Conservation (phyloP, 2,888 invertebrate species). For the Marronus borbonicus region DNA sequence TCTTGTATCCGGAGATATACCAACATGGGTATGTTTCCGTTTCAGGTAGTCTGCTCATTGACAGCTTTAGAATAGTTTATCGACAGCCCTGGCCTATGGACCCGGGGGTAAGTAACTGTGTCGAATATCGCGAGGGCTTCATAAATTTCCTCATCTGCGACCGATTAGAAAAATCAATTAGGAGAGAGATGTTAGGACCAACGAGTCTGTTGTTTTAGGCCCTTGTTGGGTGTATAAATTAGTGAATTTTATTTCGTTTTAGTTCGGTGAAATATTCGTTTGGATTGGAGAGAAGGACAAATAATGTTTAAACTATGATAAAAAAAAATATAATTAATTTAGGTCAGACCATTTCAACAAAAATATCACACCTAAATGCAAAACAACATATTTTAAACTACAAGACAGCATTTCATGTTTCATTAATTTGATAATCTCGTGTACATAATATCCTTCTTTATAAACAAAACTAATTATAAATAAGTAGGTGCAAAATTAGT, state of each 20-base stretch:
- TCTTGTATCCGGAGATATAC: constrained; percentile 11
- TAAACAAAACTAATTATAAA: no score
- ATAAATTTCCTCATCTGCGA: constrained; percentile 25
- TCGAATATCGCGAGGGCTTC: constrained; percentile 26
- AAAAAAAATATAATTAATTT: no score
- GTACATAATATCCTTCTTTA: no score
- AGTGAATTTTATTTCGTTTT: constrained; percentile 16
- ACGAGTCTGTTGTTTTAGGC: constrained; percentile 22
- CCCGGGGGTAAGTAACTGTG: constrained; percentile 15
- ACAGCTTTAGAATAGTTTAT: constrained; percentile 39
- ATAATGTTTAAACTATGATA: not conserved
- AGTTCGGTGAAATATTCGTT: not conserved
- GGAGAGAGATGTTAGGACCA: constrained; percentile 22
- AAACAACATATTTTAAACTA: no score
- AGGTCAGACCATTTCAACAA: no score
- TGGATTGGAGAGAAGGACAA: not conserved
- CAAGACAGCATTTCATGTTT: no score
- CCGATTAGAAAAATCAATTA: constrained; percentile 41
- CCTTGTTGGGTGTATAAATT: constrained; percentile 17
- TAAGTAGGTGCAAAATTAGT: no score
- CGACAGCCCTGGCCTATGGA: not conserved
- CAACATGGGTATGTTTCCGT: constrained; percentile 22
- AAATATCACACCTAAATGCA: no score
- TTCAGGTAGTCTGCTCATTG: constrained; percentile 35
- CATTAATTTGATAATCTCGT: no score